A percentile compares a stretch with the other conserved stretches of the same genome.
These are phyloP conservation scores for Beris chalybata DNA, from an alignment of 2,888 invertebrate genomes.

Conservation along the genomic window DNA sequence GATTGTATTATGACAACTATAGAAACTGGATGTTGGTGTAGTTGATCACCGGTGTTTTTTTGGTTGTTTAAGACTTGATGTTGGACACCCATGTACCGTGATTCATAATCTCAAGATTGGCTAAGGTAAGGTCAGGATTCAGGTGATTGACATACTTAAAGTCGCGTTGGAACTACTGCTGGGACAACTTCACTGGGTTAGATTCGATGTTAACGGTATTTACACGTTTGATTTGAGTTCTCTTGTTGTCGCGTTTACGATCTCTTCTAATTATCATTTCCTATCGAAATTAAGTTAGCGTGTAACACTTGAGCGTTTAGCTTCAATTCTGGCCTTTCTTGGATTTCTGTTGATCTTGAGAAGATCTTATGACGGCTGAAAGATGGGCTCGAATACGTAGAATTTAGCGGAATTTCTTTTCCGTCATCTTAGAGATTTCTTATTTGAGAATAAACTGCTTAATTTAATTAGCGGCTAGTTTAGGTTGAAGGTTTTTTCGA, in stretches of 20 bases:
- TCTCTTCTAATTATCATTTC: constrained; percentile 27
- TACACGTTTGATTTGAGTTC: constrained; percentile 1
- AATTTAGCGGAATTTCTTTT: too few relatives aligned
- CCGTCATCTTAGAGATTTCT: too few relatives aligned
- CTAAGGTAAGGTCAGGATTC: constrained; percentile 14
- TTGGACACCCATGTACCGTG: background rate
- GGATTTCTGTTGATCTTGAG: too few relatives aligned
- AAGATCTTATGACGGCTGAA: too few relatives aligned
- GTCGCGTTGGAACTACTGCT: background rate
- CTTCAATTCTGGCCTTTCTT: too few relatives aligned
- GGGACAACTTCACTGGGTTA: constrained; percentile 6
- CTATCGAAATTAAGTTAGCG: constrained; percentile 29
- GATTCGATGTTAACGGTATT: constrained; percentile 20
- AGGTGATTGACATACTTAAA: constrained; percentile 26
- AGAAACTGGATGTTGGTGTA: background rate
- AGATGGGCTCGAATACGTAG: too few relatives aligned
- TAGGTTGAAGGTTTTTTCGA: too few relatives aligned
- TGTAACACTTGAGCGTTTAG: constrained; percentile 6
- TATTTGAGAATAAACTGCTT: too few relatives aligned
- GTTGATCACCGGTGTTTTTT: too few relatives aligned
- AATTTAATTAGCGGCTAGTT: too few relatives aligned
- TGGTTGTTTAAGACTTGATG: too few relatives aligned
- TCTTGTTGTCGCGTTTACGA: constrained; percentile 21
- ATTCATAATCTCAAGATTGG: background rate
- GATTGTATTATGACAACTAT: constrained; percentile 17